Evolutionary conservation across 1,140 invertebrate genomes (phyloP).

Genomic region (Tetramorium alpestre): DNA sequence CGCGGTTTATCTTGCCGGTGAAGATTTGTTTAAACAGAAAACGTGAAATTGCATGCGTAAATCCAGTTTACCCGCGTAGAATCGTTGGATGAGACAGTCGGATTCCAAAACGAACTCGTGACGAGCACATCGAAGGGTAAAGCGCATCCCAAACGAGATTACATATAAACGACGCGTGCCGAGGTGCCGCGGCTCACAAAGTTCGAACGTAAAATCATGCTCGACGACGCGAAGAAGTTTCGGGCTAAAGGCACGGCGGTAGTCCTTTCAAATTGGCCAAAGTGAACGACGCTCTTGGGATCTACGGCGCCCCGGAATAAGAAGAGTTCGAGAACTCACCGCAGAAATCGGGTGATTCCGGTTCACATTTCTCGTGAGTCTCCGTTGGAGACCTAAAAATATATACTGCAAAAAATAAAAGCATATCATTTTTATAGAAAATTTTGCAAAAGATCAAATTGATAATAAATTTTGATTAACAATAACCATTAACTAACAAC

Average conservation of each 20-base stretch:
- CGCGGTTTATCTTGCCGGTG: background rate
- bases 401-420: conserved; percentile 4
- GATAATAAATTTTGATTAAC: background rate
- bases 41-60: conserved; percentile 53
- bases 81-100: conserved; percentile 43
- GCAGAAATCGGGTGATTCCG: conserved; percentile 19
- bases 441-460: background rate
- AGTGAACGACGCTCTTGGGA: conserved; percentile 27
- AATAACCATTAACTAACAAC: background rate
- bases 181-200: conserved; percentile 22
- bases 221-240: conserved; percentile 52
- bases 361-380: background rate
- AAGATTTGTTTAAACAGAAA: conserved; percentile 63
- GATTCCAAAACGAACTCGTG: conserved; percentile 1
- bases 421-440: background rate
- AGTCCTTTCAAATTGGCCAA: conserved; percentile 43
- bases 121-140: background rate
- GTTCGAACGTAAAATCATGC: conserved; percentile 27
- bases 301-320: conserved; percentile 7
- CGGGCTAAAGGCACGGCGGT: conserved; percentile 1
- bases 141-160: conserved; percentile 42
- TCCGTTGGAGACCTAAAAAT: background rate
- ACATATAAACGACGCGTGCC: conserved; percentile 50
- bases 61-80: conserved; percentile 26
- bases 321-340: conserved; percentile 16